Evolutionary conservation across 1,140 invertebrate species (phyloP), one percentile per base, ranked within the genome.

Genomic region (Drosophila lowei): DNA sequence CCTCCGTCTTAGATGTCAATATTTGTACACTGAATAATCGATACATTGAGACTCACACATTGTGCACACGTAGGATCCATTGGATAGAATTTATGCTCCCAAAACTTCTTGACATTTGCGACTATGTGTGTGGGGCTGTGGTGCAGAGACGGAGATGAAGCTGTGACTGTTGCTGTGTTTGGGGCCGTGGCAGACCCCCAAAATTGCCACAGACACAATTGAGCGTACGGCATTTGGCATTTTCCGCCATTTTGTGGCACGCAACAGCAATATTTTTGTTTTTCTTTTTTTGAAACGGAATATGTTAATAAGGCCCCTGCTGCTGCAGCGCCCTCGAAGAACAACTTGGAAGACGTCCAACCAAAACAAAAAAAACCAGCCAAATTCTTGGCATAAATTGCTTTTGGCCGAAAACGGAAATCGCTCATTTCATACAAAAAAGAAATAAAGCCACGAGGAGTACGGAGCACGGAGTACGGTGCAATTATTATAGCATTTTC

Each of bases 401-500:
- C 71, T 58, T 59, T 70, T 13, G 61, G 60, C 42, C 34, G 34
- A 52, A 60, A 83, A 79, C 83, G 83, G 83, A 88, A 88, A 88
- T 88, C 64, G 84, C 83, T 88, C 75, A 88, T 88, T 88, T 88
- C 67, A 78, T 64, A 13, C 34, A 3, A 38, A 13, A 4, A 38
- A 70, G 62, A 84, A 85, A 76, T 88, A 88, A 56, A 42, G 60
- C 34, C 34, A 38, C 34, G 34, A 38, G 34, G 43, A 52, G 46
- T 46, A n/a, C 30, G 60, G 43, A 52, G 46, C 38, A n/a, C 23
- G 60, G 42, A 59, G 60, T 34, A 46, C 53, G 59, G 60, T 61
- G 75, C 75, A 88, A 88, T 88, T 88, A 88, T 88, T 89, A 88
- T 79, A 89, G 66, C 83, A 88, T 88, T 88, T 88, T 88, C 83